Conservation (phyloP, 2,113 vertebrate species). For the Polyodon spathula region DNA sequence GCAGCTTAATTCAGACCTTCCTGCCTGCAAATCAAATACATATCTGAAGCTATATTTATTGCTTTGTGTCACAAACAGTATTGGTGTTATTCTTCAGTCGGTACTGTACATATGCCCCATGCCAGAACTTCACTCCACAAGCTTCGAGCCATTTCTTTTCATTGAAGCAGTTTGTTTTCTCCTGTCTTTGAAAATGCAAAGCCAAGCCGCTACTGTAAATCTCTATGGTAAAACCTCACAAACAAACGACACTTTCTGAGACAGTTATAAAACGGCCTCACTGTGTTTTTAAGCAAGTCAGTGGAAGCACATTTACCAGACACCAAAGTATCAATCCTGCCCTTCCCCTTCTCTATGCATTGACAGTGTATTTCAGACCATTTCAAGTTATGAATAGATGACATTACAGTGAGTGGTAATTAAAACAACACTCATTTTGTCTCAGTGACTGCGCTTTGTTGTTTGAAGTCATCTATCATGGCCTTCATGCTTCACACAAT, state of each 20-base stretch:
- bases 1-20: too few relatives aligned
- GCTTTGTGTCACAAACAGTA: too few relatives aligned
- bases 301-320: conserved; percentile 23
- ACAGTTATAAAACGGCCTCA: not conserved
- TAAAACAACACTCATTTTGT: conserved; percentile 86
- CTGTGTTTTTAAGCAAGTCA: conserved; percentile 1
- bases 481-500: conserved; percentile 65
- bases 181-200: too few relatives aligned
- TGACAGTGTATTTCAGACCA: conserved; percentile 56
- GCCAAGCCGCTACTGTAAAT: too few relatives aligned
- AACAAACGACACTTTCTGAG: not conserved
- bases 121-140: too few relatives aligned
- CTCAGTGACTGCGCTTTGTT: conserved; percentile 70
- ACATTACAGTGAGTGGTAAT: conserved; percentile 76
- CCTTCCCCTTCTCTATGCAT: conserved; percentile 29
- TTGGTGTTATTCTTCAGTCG: too few relatives aligned
- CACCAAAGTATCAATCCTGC: conserved; percentile 14
- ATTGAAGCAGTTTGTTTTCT: too few relatives aligned
- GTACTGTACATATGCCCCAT: too few relatives aligned
- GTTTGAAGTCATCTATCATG: conserved; percentile 71
- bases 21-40: too few relatives aligned
- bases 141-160: too few relatives aligned
- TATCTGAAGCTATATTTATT: too few relatives aligned
- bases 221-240: too few relatives aligned
- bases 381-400: conserved; percentile 77